These are phyloP conservation scores for Pangasius larnaudii DNA, from an alignment of 2,797 vertebrate genomes.

Conservation along the genomic window DNA sequence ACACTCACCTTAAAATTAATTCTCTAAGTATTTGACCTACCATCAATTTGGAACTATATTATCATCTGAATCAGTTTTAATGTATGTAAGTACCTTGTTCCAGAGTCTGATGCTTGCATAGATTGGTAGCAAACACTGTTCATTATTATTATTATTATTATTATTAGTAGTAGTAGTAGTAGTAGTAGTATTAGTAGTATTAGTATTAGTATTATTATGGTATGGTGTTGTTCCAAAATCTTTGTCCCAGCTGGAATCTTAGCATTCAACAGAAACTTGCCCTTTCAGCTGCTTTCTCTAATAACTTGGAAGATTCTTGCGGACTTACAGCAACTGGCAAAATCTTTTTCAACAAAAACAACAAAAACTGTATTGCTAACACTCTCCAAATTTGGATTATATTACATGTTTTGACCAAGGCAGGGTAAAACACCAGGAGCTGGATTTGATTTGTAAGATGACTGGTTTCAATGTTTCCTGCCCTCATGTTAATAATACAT, in stretches of 20 bases:
- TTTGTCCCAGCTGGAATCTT: neutral
- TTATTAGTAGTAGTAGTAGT: too few species aligned
- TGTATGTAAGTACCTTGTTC: neutral
- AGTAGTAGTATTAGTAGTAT: neutral
- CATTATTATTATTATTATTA: neutral
- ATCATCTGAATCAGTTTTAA: neutral
- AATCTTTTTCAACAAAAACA: neutral
- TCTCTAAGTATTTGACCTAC: neutral
- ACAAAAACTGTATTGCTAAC: neutral
- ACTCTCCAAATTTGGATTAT: neutral
- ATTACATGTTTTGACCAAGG: neutral
- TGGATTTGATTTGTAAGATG: neutral
- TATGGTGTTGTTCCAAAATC: neutral
- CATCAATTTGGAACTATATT: neutral
- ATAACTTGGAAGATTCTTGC: neutral
- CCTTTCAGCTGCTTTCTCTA: neutral
- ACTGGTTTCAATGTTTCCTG: neutral
- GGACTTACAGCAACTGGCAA: neutral
- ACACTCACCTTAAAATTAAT: neutral
- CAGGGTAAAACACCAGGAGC: neutral
- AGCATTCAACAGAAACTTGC: neutral
- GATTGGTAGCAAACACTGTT: neutral
- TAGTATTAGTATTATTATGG: neutral
- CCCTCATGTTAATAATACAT: too few species aligned
- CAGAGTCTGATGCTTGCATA: neutral